Base-by-base conservation (phyloP, 2,113 vertebrate genomes). In the Leptodactylus fuscus region DNA sequence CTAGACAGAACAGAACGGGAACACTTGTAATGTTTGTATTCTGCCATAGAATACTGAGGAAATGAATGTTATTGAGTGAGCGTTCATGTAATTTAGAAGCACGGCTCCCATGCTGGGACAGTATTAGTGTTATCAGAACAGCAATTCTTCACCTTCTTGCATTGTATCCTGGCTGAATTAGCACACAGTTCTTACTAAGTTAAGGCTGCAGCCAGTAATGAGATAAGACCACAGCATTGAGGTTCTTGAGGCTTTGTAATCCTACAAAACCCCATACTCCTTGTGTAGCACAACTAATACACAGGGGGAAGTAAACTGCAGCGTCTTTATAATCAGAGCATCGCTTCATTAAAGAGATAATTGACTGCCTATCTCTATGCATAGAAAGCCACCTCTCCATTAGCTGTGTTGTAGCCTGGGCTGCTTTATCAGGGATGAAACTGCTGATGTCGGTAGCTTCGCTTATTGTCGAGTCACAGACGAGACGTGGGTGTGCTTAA, bases 341-440 rank as follows among this genome's bases (percentile, higher is more conserved):
- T 85, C 48, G 62, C 75, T 79, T 79, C 76, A 85, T 85, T 85
- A 85, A 79, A 80, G 75, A 79, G 76, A 85, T 85, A 85, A 85
- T 85, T 85, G 76, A 55, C 76, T 85, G 83, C 44, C 83, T 81
- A 49, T 80, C 76, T 85, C 69, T 77, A 44, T 85, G 75, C 51
- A 58, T 77, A 85, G 76, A 73, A 80, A 53, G 65, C 49, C 49
- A 46, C 77, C 62, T 73, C 76, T 85, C 76, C 80, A 85, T 80
- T 80, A 85, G 83, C n/a, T 58, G 24, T 53, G 24, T 69, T 70
- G 48, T 71, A 16, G 60, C 65, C 41, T 49, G 22, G 76, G 49
- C 76, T 85, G 48, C 62, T 85, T 85, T 85, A 85, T 80, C 83
- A 60, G 65, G 74, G 77, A 60, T 85, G 49, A 80, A 80, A 44